Evolutionary conservation across 2,888 invertebrate genomes (phyloP).

Genomic region (Hofmannophila pseudospretella): DNA sequence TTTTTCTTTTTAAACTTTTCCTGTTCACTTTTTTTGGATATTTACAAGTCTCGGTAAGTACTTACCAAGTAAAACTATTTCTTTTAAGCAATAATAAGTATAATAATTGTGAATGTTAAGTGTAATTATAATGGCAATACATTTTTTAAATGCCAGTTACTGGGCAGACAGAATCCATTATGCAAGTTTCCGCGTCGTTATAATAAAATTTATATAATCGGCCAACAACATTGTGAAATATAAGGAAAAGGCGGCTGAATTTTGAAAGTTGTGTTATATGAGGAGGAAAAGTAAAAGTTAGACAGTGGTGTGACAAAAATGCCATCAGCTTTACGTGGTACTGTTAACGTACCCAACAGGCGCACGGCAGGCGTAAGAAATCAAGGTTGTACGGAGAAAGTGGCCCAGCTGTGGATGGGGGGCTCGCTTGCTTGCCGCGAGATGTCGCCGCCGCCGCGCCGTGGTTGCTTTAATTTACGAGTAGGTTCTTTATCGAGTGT

Average conservation of each 20-base stretch:
- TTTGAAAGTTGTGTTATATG: constrained; percentile 23
- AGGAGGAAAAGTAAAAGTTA: constrained; percentile 65
- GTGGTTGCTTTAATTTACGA: constrained; percentile 16
- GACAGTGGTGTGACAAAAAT: constrained; percentile 52
- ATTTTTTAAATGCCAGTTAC: constrained; percentile 4
- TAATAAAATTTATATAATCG: constrained; percentile 33
- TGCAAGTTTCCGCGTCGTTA: constrained; percentile 32
- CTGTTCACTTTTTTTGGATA: constrained; percentile 22
- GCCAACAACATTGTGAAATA: constrained; percentile 28
- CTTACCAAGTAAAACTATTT: neutral
- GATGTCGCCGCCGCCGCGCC: too few species aligned
- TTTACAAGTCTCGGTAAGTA: constrained; percentile 31
- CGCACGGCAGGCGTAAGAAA: constrained; percentile 59
- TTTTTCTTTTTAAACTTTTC: constrained; percentile 17
- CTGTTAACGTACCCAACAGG: constrained; percentile 49
- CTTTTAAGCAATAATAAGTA: too few species aligned
- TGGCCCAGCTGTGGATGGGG: constrained; percentile 52
- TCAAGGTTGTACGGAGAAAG: constrained; percentile 74
- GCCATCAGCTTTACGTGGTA: constrained; percentile 41
- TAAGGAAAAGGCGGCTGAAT: constrained; percentile 27
- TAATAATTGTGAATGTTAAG: constrained; percentile 10
- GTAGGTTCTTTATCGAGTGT: constrained; percentile 29
- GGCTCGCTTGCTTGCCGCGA: constrained; percentile 24
- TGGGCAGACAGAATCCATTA: constrained; percentile 18
- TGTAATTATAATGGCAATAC: constrained; percentile 4